Conservation (phyloP, 2,797 vertebrate species). For the Hybognathus amarus region DNA sequence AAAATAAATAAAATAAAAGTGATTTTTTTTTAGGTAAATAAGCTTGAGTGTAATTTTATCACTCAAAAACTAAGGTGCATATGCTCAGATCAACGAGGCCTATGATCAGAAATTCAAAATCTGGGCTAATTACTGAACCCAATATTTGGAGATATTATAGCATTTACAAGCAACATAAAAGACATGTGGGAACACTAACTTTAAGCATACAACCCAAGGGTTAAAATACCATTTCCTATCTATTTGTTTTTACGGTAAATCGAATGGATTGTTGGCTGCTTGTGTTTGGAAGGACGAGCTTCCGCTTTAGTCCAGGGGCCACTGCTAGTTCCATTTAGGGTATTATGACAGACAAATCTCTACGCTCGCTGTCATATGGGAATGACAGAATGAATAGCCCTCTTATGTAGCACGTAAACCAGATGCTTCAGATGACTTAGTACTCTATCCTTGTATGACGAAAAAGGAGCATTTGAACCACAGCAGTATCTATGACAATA, state of each 20-base stretch:
- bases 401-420: constrained; percentile 24
- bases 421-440: constrained; percentile 30
- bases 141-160: background rate
- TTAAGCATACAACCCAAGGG: background rate
- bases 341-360: constrained; percentile 5
- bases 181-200: background rate
- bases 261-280: background rate
- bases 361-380: background rate
- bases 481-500: background rate
- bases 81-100: background rate
- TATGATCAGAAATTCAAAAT: background rate
- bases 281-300: background rate
- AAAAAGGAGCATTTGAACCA: constrained; percentile 12
- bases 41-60: background rate
- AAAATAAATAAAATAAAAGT: background rate
- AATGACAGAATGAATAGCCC: constrained; percentile 24
- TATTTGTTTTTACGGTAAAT: background rate
- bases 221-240: background rate
- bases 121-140: background rate
- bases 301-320: background rate
- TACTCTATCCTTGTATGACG: constrained; percentile 32
- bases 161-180: background rate
- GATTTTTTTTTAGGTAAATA: background rate
- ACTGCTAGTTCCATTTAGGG: constrained; percentile 30
- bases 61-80: background rate